Base-by-base conservation (phyloP, 2,113 vertebrate genomes). In the Vidua macroura region DNA sequence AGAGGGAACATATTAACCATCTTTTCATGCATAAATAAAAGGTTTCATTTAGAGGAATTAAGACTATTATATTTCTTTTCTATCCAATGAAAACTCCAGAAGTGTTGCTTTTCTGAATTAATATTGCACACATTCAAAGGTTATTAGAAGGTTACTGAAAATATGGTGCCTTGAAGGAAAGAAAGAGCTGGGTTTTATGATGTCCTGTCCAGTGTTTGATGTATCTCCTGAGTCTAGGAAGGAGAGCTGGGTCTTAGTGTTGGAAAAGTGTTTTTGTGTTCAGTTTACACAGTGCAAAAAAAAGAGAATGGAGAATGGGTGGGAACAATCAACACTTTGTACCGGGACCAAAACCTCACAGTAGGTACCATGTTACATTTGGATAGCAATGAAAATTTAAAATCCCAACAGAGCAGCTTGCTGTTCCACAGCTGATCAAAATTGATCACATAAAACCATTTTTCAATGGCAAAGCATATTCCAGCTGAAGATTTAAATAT, bases 1-100 rank as follows among this genome's bases (percentile, higher is more conserved):
- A 51, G 35, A 58, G 28, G 23, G 39, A 94, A 74, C 11, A 4
- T 48, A 73, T 82, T 87, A 87, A 12, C 31, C 11, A 33, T 49
- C 60, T 91, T 91, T 82, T 91, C 16, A 92, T 48, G 39, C 33
- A 48, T 41, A 83, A 95, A 92, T 56, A 58, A 95, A 96, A 82
- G 58, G 7, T 14, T 89, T 91, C 24, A 18, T 84, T 92, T 66
- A 85, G 39, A 79, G 21, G 52, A 91, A 80, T 69, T 85, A 82
- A 79, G 66, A 51, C 66, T 75, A 84, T 91, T 79, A 7, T 37
- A 31, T 85, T 94, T 67, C 67, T 80, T 82, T 87, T 44, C 20
- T 62, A 80, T n/a, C 30, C 46, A 66, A 1, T 28, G 66, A 53
- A 60, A 86, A 89, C 23, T 86, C 41, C 53, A 66, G 20, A 86